Conservation (phyloP, 2,797 vertebrate species). For the Parauchenoglanis ngamensis region DNA sequence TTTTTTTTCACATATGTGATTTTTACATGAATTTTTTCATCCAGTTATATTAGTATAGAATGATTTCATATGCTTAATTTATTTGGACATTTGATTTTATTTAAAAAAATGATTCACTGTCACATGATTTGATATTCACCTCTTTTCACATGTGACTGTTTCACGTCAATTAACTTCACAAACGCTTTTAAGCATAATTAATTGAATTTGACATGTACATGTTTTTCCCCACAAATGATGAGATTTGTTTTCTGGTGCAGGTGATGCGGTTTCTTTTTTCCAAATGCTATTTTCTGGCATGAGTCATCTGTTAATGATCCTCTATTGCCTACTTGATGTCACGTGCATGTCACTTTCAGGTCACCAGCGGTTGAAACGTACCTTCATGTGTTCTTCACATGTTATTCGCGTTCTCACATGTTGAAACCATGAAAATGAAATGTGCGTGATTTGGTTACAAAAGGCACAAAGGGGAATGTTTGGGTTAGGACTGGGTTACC, state of each 20-base stretch:
- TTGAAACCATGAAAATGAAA: neutral
- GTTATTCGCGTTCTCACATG: neutral
- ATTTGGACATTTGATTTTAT: neutral
- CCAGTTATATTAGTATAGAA: neutral
- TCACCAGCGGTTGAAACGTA: neutral
- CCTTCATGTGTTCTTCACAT: too few species aligned
- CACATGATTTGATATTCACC: neutral
- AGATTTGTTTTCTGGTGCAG: neutral
- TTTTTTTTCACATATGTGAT: neutral
- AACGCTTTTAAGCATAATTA: neutral
- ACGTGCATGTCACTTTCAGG: neutral
- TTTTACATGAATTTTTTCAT: neutral
- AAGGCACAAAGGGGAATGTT: neutral
- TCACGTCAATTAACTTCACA: neutral
- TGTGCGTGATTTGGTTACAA: slow-evolving; percentile 20
- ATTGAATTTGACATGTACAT: neutral
- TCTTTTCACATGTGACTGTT: neutral
- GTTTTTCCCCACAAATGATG: neutral
- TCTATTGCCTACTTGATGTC: neutral
- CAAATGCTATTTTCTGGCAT: neutral
- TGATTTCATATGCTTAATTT: neutral
- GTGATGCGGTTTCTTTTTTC: neutral
- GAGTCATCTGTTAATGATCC: neutral
- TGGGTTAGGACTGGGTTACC: slow-evolving; percentile 11
- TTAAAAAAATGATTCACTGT: neutral